Evolutionary conservation across 2,113 vertebrate genomes (phyloP), one percentile per base, ranked within the genome.

Genomic region (Xenotilapia flavipinnis): DNA sequence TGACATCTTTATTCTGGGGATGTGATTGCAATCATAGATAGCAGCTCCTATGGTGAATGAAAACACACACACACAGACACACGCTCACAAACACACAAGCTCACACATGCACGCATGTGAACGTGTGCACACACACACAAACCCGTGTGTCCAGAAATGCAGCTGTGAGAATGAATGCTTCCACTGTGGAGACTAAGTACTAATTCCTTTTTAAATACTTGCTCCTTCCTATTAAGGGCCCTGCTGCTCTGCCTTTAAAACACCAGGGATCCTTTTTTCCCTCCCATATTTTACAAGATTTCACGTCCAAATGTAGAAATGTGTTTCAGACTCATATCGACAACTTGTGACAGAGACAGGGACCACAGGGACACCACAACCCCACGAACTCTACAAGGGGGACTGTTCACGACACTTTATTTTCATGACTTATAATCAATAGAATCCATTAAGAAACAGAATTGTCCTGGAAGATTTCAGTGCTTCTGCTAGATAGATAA

Each of bases 101-200:
- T 42, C 21, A 47, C 70, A 75, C 51, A 55, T 12, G 60, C 84
- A 77, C 53, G 42, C 88, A 91, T 51, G 38, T 83, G 82, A 42
- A 79, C 19, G 33, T 45, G 36, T 54, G 38, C 90, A 79, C 91
- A 87, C 90, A 93, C 87, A 93, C 87, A 89, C 88, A 89, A 70
- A 92, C 90, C 38, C 51, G 90, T 91, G 88, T 90, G 92, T 93
- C 84, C 91, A 92, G 91, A 94, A 90, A 90, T 95, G 94, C 93
- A 95, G 94, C 94, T 95, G 95, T 93, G 93, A 91, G 94, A 82
- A 95, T 95, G 95, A 96, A 96, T 95, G 94, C 93, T 90, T 88
- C 94, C 90, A 94, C 94, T 95, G 94, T 96, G 93, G 88, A 91
- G 93, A 87, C 87, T 85, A 85, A 89, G 84, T 89, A 89, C 91